Base-by-base conservation (phyloP, 2,888 invertebrate genomes). In the Orthonychiurus folsomi region DNA sequence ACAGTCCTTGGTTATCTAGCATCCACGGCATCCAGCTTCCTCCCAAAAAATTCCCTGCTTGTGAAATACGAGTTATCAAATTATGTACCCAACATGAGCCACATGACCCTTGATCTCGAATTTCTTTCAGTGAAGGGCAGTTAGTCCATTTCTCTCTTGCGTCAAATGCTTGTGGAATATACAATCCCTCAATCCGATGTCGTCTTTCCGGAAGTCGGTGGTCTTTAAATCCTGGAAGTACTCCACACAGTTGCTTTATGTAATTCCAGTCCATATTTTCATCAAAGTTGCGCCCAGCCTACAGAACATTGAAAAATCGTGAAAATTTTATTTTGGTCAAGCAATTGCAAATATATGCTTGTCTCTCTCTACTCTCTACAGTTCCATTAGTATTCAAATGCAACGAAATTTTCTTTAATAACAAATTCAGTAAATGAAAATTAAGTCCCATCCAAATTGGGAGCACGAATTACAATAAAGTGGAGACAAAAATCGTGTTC, bases 1-100 rank as follows among this genome's bases (percentile, higher is more conserved):
- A 93, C 93, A 2, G 90, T 88, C 87, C 93, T 93, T 1, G 92
- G 88, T 77, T 90, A 91, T 0, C 89, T 92, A 12, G 92, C 91
- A 37, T 89, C 92, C 76, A 92, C 91, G 1, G 92, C 93, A 84
- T 84, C 71, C 37, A 37, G 37, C 37, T 9, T 37, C 37, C 37
- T 37, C 5, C 37, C 37, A 37, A 37, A 37, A 37, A 15, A 15
- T 37, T 37, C 5, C 37, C 15, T 37, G 15, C 15, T 5, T 9
- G 9, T 5, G 37, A 37, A 37, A 37, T 37, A 15, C 37, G n/a
- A n/a, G n/a, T n/a, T n/a, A n/a, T n/a, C n/a, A n/a, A n/a, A n/a
- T n/a, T n/a, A n/a, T n/a, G 75, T 77, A 84, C 84, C 93, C 93
- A 93, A 79, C 94, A 94, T 50, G 92, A 92, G 25, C 94, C 93